Base-by-base conservation (phyloP, 1,140 invertebrate genomes). In the Olivierus martensii region DNA sequence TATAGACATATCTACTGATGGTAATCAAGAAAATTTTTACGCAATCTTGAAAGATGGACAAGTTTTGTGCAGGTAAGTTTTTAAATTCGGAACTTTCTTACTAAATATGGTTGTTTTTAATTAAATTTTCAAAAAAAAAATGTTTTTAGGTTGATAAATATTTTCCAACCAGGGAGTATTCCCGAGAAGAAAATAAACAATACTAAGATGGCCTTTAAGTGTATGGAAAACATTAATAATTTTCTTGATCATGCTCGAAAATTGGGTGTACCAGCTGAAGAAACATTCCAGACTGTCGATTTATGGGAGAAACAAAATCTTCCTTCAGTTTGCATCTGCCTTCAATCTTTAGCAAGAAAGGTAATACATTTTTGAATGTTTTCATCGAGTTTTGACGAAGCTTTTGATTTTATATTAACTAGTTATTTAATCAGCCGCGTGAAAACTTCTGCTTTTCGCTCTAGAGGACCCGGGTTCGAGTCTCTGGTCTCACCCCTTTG, bases 181-280 rank as follows among this genome's bases (percentile, higher is more conserved):
- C 57, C 57, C 19, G 59, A 60, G 18, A 63, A 63, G 35, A 63
- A 62, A 48, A 61, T 61, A 12, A 60, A 60, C 42, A 49, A 52
- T 1, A 65, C 69, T 18, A 71, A 62, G 62, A 86, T 91, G 81
- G 89, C 90, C n/a, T 95, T 95, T 71, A 94, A 94, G 64, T 94
- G 89, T 66, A 97, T 97, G 93, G 93, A 97, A 72, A 97, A 98
- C 67, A 97, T 98, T 56, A 93, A 95, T 63, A 80, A 80, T 7
- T 98, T 98, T 72, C 73, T 97, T 51, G 83, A 84, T 61, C 81
- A 81, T 7, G 87, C 86, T 38, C 81, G 79, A 65, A 75, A 76
- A n/a, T 77, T 95, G 52, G 93, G 93, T 28, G 92, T 98, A 2
- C 88, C 87, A 18, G 79, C 87, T 22, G 87, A 92, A 69, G 91